Base-by-base conservation (phyloP, 2,797 vertebrate species). In the Chromis chromis region DNA sequence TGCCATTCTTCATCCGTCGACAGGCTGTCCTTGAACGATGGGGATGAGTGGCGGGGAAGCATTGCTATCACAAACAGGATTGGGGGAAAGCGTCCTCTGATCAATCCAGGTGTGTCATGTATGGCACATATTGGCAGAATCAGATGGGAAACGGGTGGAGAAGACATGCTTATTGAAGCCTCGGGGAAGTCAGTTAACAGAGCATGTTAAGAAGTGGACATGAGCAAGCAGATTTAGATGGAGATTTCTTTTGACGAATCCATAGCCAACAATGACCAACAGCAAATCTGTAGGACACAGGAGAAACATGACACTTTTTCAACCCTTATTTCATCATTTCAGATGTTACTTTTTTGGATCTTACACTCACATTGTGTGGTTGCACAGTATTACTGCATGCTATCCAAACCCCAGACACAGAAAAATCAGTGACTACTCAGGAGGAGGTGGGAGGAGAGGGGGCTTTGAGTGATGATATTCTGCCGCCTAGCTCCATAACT, bases 401-500 rank as follows among this genome's bases (percentile, higher is more conserved):
- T 31, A 44, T 62, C 24, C 39, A 66, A 73, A 78, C 22, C 40
- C 55, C 46, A 24, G 44, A 69, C 65, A 39, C 50, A 78, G 16
- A 68, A 48, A 77, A 81, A 71, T 49, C 83, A 4, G 60, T 56
- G 61, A 78, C 76, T 39, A 46, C 55, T 55, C 19, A 14, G 5
- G 52, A 25, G 50, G 21, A 67, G 49, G 52, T 31, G 65, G 58
- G 63, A 64, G 82, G 61, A 49, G 64, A 46, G 64, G 69, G 69
- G 76, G 49, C 59, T 74, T 72, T 85, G 87, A 90, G 74, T 83
- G 87, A 90, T 84, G 83, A 72, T 78, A 78, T 91, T 88, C 80
- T 82, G 81, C 84, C 67, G 48, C 81, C 81, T 78, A 70, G 79
- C 85, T 89, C 83, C 83, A 86, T 88, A 88, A 85, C 88, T 88